Conservation (phyloP, 2,113 vertebrate species). For the Leuciscus idus region DNA sequence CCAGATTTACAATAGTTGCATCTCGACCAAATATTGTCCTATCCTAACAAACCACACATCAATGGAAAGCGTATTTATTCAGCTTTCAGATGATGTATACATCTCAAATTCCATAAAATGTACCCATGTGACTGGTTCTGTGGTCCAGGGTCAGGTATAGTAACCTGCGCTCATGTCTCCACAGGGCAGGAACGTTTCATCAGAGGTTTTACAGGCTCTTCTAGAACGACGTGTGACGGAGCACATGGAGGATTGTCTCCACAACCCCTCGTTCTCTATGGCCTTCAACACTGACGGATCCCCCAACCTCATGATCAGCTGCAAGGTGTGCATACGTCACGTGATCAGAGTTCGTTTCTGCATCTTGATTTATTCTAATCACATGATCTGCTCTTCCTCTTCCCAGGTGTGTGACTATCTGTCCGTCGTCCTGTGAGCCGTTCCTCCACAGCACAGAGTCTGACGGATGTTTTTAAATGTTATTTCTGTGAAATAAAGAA, state of each 20-base stretch:
- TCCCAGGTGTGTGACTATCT: conserved; percentile 77
- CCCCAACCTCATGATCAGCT: conserved; percentile 74
- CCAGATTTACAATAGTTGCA: no score
- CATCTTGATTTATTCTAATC: background rate
- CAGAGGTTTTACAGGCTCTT: conserved; percentile 63
- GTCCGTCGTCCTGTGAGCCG: conserved; percentile 72
- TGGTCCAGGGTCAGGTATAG: no score
- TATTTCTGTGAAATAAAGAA: conserved; percentile 63
- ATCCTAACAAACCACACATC: no score
- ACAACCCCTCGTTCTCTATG: conserved; percentile 72
- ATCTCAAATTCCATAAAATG: no score
- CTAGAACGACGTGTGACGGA: conserved; percentile 71
- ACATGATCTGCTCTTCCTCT: background rate
- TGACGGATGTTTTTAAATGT: conserved; percentile 14
- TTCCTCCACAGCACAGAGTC: background rate
- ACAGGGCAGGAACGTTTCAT: conserved; percentile 67
- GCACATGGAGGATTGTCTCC: conserved; percentile 74
- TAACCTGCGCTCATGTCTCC: background rate
- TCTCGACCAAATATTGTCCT: no score
- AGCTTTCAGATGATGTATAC: no score
- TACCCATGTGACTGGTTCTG: background rate
- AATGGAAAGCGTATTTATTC: no score
- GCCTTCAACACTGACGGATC: conserved; percentile 61
- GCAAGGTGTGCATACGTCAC: conserved; percentile 63
- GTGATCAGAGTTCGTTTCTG: background rate